These are phyloP conservation scores for Capitulum mitella DNA, from an alignment of 2,888 invertebrate species.

Conservation along the genomic window DNA sequence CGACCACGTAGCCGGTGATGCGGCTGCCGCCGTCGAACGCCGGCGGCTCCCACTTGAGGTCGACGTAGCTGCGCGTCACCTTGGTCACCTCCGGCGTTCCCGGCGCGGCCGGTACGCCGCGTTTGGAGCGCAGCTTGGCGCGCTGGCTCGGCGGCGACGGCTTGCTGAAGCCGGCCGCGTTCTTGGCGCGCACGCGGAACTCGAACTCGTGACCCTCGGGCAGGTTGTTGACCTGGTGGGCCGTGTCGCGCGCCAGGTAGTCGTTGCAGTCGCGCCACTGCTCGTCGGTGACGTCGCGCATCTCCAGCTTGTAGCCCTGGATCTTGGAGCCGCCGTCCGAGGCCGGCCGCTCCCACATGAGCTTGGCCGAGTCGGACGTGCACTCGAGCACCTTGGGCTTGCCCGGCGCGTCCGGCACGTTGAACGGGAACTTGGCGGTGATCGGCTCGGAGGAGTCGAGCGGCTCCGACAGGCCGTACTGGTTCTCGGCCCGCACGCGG, in stretches of 20 bases:
- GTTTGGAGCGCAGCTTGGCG: slow-evolving; percentile 81
- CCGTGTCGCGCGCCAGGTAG: slow-evolving; percentile 81
- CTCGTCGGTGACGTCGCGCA: slow-evolving; percentile 54
- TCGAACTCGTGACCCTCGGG: slow-evolving; percentile 90
- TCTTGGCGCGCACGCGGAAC: slow-evolving; percentile 94
- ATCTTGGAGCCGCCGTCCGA: slow-evolving; percentile 94
- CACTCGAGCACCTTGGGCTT: slow-evolving; percentile 76
- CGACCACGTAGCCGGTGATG: slow-evolving; percentile 88
- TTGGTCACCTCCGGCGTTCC: slow-evolving; percentile 77
- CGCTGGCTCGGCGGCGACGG: slow-evolving; percentile 74
- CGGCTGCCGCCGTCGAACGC: slow-evolving; percentile 83
- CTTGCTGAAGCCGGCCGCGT: slow-evolving; percentile 93
- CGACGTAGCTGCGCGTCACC: slow-evolving; percentile 84
- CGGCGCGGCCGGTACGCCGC: slow-evolving; percentile 75
- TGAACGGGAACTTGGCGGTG: slow-evolving; percentile 93
- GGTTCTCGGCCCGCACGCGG: slow-evolving; percentile 95
- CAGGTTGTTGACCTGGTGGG: slow-evolving; percentile 65
- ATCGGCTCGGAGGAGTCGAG: slow-evolving; percentile 79
- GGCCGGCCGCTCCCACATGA: slow-evolving; percentile 86
- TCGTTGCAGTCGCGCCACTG: slow-evolving; percentile 80
- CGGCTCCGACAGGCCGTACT: slow-evolving; percentile 91
- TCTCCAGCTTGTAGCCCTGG: slow-evolving; percentile 88
- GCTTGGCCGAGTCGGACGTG: slow-evolving; percentile 59
- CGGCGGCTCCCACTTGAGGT: slow-evolving; percentile 89
- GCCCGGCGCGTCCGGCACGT: slow-evolving; percentile 87